Conservation (phyloP, 2,113 vertebrate genomes). For the Gymnobelideus leadbeateri region DNA sequence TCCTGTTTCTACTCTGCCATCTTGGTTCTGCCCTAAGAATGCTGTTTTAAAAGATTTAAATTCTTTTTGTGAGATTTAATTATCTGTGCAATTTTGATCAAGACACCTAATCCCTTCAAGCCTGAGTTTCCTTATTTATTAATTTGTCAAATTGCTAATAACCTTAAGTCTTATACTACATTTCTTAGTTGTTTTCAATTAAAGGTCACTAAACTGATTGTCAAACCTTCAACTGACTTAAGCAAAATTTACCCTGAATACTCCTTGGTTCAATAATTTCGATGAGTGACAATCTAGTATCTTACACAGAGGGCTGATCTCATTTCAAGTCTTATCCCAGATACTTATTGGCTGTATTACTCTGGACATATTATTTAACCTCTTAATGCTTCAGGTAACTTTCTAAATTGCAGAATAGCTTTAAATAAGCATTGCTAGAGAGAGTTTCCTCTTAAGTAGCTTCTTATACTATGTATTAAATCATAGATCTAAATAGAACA, state of each 20-base stretch:
- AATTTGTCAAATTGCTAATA: background rate
- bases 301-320: background rate
- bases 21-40: background rate
- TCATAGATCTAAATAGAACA: background rate
- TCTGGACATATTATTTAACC: background rate
- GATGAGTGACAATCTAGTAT: too few relatives aligned
- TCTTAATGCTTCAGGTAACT: background rate
- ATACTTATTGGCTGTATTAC: background rate
- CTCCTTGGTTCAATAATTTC: too few relatives aligned
- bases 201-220: background rate
- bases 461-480: background rate
- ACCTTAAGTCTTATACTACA: background rate
- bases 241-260: background rate
- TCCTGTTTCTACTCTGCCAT: too few relatives aligned
- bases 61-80: background rate
- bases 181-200: background rate
- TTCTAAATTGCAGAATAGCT: background rate
- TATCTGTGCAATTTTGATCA: background rate
- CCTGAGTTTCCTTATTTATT: background rate
- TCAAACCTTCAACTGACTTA: background rate
- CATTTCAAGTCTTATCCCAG: background rate
- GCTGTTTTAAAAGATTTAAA: background rate
- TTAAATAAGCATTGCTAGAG: background rate
- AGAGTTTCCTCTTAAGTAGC: background rate
- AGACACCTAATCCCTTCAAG: background rate